A percentile compares a stretch with the other conserved stretches of the same genome.
These are phyloP conservation scores for Philopotamus ludificatus DNA, from an alignment of 1,140 invertebrate species.

Conservation along the genomic window DNA sequence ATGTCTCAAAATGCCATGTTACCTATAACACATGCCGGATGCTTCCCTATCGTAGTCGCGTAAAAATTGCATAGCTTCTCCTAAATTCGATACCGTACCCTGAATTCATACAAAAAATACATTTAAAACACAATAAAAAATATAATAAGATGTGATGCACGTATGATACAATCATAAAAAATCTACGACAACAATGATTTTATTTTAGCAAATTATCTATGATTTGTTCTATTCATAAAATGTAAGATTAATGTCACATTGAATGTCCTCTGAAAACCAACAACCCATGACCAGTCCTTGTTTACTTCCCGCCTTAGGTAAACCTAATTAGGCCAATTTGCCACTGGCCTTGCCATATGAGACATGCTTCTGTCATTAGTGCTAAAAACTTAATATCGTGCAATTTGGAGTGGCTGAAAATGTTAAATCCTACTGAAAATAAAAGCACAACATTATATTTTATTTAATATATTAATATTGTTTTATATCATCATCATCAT, in stretches of 20 bases:
- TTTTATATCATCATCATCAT: too few relatives aligned
- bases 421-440: too few relatives aligned
- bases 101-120: too few relatives aligned
- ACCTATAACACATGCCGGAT: slow-evolving; percentile 66
- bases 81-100: slow-evolving; percentile 69
- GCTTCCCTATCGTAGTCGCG: slow-evolving; percentile 72
- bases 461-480: too few relatives aligned
- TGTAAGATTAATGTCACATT: slow-evolving; percentile 22
- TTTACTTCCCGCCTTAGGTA: slow-evolving; percentile 24
- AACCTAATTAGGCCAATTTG: slow-evolving; percentile 26
- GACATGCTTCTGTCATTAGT: neutral
- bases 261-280: slow-evolving; percentile 13
- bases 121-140: neutral
- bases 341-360: slow-evolving; percentile 9
- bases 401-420: too few relatives aligned
- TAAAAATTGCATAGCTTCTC: slow-evolving; percentile 69
- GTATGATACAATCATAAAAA: too few relatives aligned
- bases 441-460: too few relatives aligned
- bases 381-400: neutral
- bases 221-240: neutral
- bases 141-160: too few relatives aligned
- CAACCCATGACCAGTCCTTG: slow-evolving; percentile 25
- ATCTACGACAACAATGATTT: too few relatives aligned
- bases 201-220: neutral
- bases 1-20: slow-evolving; percentile 7